Percentiles rank a stretch among this genome's conserved stretches.
Conservation (phyloP, 2,888 invertebrate species). For the Willowsia nigromaculata region DNA sequence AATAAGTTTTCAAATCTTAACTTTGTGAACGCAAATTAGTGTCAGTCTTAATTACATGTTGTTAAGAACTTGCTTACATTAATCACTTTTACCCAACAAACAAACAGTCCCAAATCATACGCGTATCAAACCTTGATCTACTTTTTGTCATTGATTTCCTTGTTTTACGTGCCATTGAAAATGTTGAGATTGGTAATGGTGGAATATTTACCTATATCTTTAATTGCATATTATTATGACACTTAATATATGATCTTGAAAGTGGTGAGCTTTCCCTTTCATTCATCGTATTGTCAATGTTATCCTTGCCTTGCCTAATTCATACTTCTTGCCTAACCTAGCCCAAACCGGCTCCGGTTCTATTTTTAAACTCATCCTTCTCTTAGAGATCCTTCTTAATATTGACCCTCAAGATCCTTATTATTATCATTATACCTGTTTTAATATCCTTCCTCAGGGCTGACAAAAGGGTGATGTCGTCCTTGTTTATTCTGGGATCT, state of each 20-base stretch:
- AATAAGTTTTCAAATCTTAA: too few species aligned
- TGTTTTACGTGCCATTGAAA: neutral
- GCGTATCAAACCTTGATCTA: constrained; percentile 27
- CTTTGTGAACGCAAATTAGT: too few species aligned
- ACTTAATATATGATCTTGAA: constrained; percentile 6
- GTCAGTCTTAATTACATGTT: neutral
- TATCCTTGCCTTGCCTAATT: neutral
- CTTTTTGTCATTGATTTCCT: neutral
- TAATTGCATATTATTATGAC: too few species aligned
- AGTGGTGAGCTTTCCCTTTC: constrained; percentile 49
- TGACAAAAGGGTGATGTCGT: constrained; percentile 5
- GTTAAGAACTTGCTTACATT: neutral
- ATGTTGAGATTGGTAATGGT: too few species aligned
- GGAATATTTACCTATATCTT: too few species aligned
- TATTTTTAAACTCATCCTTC: neutral
- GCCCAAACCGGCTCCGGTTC: neutral
- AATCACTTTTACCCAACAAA: neutral
- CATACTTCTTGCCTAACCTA: neutral
- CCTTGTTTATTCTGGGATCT: constrained; percentile 50
- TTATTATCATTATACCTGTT: too few species aligned
- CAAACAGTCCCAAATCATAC: too few species aligned
- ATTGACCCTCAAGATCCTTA: neutral
- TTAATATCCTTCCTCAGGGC: constrained; percentile 24
- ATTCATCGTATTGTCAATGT: neutral
- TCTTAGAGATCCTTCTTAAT: neutral